Percentiles rank a stretch among this genome's conserved stretches.
Conservation (phyloP, 2,113 vertebrate genomes). For the Neoarius graeffei region DNA sequence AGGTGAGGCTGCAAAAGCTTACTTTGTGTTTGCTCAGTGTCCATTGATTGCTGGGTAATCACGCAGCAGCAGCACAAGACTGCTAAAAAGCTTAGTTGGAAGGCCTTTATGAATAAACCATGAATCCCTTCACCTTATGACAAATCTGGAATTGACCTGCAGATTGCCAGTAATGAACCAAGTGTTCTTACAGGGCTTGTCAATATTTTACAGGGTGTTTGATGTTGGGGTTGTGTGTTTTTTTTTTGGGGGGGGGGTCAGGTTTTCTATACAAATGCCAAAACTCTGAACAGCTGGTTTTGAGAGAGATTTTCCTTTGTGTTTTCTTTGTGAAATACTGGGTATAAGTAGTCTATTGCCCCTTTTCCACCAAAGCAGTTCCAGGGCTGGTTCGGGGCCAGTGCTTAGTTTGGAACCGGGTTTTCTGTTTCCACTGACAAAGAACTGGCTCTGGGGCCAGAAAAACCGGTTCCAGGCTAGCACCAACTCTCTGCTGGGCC, state of each 20-base stretch:
- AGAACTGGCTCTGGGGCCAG: no score
- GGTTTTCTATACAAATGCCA: constrained; percentile 30
- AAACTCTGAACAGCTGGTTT: constrained; percentile 55
- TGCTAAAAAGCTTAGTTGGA: constrained; percentile 35
- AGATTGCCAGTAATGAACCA: constrained; percentile 34
- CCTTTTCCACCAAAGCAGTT: no score
- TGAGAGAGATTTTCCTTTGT: constrained; percentile 45
- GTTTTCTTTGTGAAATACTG: background rate
- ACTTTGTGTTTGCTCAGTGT: constrained; percentile 28
- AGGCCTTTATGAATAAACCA: constrained; percentile 53
- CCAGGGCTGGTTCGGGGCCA: no score
- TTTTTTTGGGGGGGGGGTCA: background rate
- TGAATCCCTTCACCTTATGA: constrained; percentile 41
- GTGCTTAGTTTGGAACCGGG: no score
- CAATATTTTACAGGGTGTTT: constrained; percentile 56
- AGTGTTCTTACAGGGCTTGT: constrained; percentile 28
- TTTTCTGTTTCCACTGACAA: no score
- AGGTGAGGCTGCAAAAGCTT: constrained; percentile 24
- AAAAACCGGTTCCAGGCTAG: no score
- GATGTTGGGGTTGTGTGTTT: no score
- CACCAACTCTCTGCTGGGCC: no score
- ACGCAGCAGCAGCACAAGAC: constrained; percentile 38
- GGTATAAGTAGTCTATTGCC: background rate
- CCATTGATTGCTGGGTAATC: constrained; percentile 54
- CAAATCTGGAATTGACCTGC: constrained; percentile 31